Evolutionary conservation across 2,113 vertebrate genomes (phyloP).

Genomic region (Mesembrinibis cayennensis): DNA sequence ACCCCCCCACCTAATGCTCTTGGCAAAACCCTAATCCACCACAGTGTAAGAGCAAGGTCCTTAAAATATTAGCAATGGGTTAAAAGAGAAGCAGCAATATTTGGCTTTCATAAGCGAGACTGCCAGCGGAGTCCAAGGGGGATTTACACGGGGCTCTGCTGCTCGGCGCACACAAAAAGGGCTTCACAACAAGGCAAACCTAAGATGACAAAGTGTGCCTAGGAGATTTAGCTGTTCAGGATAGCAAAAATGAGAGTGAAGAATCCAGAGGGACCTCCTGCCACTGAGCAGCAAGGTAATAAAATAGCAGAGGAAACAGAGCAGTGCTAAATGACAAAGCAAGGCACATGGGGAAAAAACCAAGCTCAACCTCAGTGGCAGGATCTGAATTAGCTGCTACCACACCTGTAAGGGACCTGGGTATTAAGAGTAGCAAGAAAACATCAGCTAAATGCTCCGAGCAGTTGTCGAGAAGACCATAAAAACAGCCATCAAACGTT

Average conservation of each 20-base stretch:
- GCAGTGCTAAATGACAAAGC: neutral
- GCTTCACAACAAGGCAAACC: neutral
- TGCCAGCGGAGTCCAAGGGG: neutral
- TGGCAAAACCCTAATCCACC: neutral
- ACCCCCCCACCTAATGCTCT: neutral
- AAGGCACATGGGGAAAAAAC: neutral
- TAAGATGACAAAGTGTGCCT: slow-evolving; percentile 3
- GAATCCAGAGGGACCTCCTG: slow-evolving; percentile 25
- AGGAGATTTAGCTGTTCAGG: neutral
- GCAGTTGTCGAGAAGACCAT: neutral
- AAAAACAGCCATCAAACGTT: neutral
- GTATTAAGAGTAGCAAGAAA: neutral
- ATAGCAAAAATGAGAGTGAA: neutral
- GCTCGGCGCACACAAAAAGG: neutral
- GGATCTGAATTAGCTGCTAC: neutral
- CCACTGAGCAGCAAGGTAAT: slow-evolving; percentile 1
- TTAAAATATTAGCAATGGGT: neutral
- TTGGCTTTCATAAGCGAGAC: neutral
- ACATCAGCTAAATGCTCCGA: neutral
- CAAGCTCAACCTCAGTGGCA: neutral
- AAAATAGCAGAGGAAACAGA: neutral
- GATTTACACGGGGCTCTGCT: neutral
- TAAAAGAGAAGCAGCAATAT: neutral
- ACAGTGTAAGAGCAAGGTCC: neutral
- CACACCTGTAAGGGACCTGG: neutral